A percentile compares a stretch with the other conserved stretches of the same genome.
phyloP scores from a whole-genome alignment of 2,888 invertebrate species.

The Gortyna flavago region DNA sequence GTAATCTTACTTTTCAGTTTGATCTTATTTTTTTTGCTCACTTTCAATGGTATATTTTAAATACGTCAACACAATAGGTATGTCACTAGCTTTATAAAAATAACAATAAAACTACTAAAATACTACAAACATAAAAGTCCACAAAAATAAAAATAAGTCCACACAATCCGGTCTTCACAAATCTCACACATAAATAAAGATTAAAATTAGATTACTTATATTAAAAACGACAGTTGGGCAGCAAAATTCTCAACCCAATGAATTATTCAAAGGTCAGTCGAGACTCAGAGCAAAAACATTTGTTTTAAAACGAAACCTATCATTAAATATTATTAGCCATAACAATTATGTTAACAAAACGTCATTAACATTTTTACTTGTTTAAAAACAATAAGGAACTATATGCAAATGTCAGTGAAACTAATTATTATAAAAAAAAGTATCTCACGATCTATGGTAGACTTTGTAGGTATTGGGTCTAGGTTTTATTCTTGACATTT shows the following conservation, averaged over 20 bases:
- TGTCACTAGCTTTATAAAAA: background rate
- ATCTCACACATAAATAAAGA: slow-evolving; percentile 59
- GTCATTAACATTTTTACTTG: slow-evolving; percentile 46
- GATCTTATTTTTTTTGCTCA: background rate
- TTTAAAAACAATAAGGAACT: slow-evolving; percentile 31
- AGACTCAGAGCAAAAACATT: slow-evolving; percentile 71
- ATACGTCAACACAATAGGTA: background rate
- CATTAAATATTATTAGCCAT: slow-evolving; percentile 68
- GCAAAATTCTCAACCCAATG: slow-evolving; percentile 43
- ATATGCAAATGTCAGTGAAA: slow-evolving; percentile 55
- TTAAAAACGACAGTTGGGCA: slow-evolving; percentile 41
- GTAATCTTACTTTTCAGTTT: background rate
- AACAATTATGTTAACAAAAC: slow-evolving; percentile 72
- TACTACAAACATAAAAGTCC: slow-evolving; percentile 25
- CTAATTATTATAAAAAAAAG: slow-evolving; percentile 34
- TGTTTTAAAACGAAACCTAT: slow-evolving; percentile 69
- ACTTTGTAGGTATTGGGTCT: slow-evolving; percentile 12
- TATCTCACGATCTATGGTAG: slow-evolving; percentile 46
- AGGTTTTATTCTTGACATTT: slow-evolving; percentile 36
- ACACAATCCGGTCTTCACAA: slow-evolving; percentile 24
- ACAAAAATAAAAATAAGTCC: slow-evolving; percentile 24
- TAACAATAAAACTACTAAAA: slow-evolving; percentile 24
- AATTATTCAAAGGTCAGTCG: slow-evolving; percentile 72
- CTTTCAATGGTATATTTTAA: background rate
- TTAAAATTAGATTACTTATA: slow-evolving; percentile 64